Evolutionary conservation across 2,888 invertebrate genomes (phyloP), one percentile per base, ranked within the genome.

Genomic region (Drosophila siamana): DNA sequence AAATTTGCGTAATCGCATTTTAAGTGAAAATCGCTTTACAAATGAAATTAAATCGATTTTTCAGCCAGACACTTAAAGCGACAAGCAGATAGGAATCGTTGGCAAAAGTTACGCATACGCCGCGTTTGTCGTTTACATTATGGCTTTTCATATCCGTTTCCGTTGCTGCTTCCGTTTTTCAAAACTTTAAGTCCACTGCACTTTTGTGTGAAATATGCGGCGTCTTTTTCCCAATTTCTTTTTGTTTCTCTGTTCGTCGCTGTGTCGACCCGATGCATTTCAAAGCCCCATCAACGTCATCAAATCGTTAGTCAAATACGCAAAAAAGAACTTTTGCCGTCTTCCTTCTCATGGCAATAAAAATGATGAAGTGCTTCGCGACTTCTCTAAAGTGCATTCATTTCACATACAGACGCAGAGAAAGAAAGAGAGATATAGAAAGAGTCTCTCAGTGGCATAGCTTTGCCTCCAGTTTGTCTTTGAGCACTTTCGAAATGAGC

Each of bases 1-100:
- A 85, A 88, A 89, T 90, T 89, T 90, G 87, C 90, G 90, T 89
- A 89, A 89, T 90, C 89, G 85, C 74, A 89, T 89, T 89, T 88
- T 83, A 80, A 90, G 90, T 87, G 87, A 89, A 89, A 89, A 81
- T 89, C 90, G 88, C 68, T 83, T 86, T 72, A 68, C 76, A 80
- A 85, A 83, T 88, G 66, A 76, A 85, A 80, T 85, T 83, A 78
- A 88, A 85, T 85, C 80, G 86, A 85, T 88, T 88, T 80, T 70
- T 62, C 47, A 60, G 65, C 62, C 56, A 60, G 69, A 50, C 76
- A 51, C 66, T 83, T 69, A 70, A 79, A 73, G 77, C 44, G 41
- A 16, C 15, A 13, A 51, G 41, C 22, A 9, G 61, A 59, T 66
- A 50, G 26, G 48, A 51, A 59, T 74, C 51, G 15, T 48, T 75